A percentile compares a stretch with the other conserved stretches of the same genome.
Evolutionary conservation across 2,888 invertebrate genomes (phyloP).

Genomic region (Lordiphosa fenestrarum): DNA sequence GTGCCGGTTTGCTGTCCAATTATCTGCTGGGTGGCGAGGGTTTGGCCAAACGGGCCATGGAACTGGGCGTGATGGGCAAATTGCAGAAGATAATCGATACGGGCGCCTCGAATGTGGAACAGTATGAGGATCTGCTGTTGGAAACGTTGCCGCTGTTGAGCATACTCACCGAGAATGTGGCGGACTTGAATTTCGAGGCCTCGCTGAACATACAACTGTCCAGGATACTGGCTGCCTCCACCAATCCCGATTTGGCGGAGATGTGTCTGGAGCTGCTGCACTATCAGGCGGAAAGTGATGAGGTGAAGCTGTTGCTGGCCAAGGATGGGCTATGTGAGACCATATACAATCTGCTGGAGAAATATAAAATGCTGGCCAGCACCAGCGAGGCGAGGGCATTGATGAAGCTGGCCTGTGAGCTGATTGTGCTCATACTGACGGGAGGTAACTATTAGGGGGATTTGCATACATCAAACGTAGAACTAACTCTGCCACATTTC

Average conservation of each 20-base stretch:
- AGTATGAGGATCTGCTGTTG: constrained; percentile 82
- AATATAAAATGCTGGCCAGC: constrained; percentile 84
- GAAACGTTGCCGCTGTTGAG: constrained; percentile 84
- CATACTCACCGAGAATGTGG: constrained; percentile 84
- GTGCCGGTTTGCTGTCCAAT: constrained; percentile 90
- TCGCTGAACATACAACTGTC: constrained; percentile 83
- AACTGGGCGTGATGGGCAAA: constrained; percentile 82
- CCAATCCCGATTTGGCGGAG: constrained; percentile 87
- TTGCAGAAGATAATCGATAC: constrained; percentile 82
- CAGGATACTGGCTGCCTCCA: constrained; percentile 83
- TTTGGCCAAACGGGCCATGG: constrained; percentile 83
- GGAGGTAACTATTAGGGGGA: constrained; percentile 85
- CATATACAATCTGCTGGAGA: constrained; percentile 87
- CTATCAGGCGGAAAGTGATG: constrained; percentile 89
- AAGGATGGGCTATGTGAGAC: constrained; percentile 88
- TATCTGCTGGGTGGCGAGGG: constrained; percentile 88
- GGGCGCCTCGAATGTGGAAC: constrained; percentile 81
- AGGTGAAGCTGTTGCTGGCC: constrained; percentile 88
- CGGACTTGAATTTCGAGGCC: constrained; percentile 83
- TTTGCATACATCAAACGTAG: too few relatives aligned
- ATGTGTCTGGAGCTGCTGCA: constrained; percentile 88
- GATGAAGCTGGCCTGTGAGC: constrained; percentile 91
- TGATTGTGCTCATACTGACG: constrained; percentile 90
- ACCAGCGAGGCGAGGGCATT: constrained; percentile 85
- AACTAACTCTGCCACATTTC: constrained; percentile 3